Evolutionary conservation across 2,888 invertebrate species (phyloP).

Genomic region (Camptogramma bilineatum): DNA sequence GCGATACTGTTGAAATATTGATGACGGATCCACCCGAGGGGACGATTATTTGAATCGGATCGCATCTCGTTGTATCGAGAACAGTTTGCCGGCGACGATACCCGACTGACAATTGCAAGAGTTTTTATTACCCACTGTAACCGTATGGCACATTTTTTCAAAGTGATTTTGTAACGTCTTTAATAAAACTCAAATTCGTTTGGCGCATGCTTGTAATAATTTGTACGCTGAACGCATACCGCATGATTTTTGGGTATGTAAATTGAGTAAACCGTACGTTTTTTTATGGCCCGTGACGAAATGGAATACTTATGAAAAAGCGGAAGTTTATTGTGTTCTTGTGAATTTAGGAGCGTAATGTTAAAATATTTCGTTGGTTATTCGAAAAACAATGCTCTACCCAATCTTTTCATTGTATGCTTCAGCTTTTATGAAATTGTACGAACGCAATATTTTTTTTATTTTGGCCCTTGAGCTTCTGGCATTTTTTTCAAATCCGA

Average conservation of each 20-base stretch:
- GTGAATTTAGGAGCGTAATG: slow-evolving; percentile 29
- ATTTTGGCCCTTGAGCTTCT: neutral
- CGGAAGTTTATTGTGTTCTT: slow-evolving; percentile 38
- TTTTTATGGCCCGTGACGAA: slow-evolving; percentile 62
- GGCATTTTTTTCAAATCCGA: neutral
- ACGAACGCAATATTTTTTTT: neutral
- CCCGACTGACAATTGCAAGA: slow-evolving; percentile 63
- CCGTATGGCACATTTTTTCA: slow-evolving; percentile 31
- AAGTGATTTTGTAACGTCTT: slow-evolving; percentile 37
- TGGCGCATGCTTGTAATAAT: slow-evolving; percentile 37
- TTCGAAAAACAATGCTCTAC: slow-evolving; percentile 13
- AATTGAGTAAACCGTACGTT: slow-evolving; percentile 54
- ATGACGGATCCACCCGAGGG: slow-evolving; percentile 69
- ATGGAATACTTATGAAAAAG: slow-evolving; percentile 60
- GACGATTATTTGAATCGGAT: slow-evolving; percentile 65
- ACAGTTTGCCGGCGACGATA: slow-evolving; percentile 53
- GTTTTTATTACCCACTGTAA: slow-evolving; percentile 58
- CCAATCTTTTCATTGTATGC: slow-evolving; percentile 1
- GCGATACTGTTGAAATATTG: slow-evolving; percentile 69
- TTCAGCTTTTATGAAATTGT: slow-evolving; percentile 6
- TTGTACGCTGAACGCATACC: slow-evolving; percentile 42
- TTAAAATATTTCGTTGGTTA: slow-evolving; percentile 4
- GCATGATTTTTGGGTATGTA: slow-evolving; percentile 59
- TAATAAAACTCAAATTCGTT: slow-evolving; percentile 48
- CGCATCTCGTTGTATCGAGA: slow-evolving; percentile 59